Evolutionary conservation across 2,888 invertebrate genomes (phyloP), one percentile per base, ranked within the genome.

Genomic region (Rapana venosa): DNA sequence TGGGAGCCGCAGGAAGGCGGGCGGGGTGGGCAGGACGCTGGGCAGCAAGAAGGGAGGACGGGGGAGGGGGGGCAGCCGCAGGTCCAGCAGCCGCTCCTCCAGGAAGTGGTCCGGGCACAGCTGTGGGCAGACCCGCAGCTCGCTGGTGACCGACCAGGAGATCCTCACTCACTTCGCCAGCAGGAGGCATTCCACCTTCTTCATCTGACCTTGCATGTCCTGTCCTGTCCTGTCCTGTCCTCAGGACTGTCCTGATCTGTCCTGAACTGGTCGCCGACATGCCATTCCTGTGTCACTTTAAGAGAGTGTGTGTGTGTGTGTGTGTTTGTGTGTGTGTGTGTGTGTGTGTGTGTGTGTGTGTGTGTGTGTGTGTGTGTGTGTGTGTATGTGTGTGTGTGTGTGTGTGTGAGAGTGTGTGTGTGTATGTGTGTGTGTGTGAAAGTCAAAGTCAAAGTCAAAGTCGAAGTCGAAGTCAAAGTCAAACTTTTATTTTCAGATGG

Each of bases 101-200:
- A 87, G 89, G 87, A 84, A 90, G 56, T 87, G 84, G 30, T 90
- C 90, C 0, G 90, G 90, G 1, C 77, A 85, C 61, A 83, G 81
- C 47, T 84, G 58, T 26, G 83, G 88, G 26, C 90, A 90, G 30
- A 91, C 89, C 70, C 56, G 91, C n/a, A 89, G 87, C 47, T 93
- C 92, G 35, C 93, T 94, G 22, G 90, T 94, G 15, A 93, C 94
- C 1, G 95, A 95, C 92, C 93, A 94, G 86, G 94, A 94, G 84
- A 91, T 95, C 15, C 90, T 94, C 0, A 93, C 92, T 36, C 93
- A 93, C 86, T 92, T 93, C 79, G 93, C 94, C 61, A 93, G 94
- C 8, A 91, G 95, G 56, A 91, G 94, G 61, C 95, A 95, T 92
- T 95, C 95, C 89, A 94, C 94, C 0, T 94, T 94, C 87, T 92